Percentiles rank a stretch among this genome's conserved stretches.
These are phyloP conservation scores for Phymatocera aterrima DNA, from an alignment of 2,888 invertebrate species.

Conservation along the genomic window DNA sequence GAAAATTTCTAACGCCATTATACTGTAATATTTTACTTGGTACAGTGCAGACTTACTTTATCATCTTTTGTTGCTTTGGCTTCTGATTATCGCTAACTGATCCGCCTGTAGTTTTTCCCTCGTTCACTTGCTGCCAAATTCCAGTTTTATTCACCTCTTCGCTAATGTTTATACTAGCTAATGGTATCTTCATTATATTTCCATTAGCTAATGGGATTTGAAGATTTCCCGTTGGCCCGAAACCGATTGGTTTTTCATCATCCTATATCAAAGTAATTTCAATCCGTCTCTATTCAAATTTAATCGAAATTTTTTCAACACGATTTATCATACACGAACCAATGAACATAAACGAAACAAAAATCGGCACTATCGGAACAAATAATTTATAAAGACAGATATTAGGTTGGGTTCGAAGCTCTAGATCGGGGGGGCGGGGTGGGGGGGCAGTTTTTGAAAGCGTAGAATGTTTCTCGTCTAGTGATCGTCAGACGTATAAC, in stretches of 20 bases:
- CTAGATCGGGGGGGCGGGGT: no score
- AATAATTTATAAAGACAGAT: no score
- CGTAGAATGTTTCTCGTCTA: no score
- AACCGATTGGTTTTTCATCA: slow-evolving; percentile 67
- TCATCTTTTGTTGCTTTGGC: slow-evolving; percentile 63
- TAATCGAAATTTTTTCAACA: no score
- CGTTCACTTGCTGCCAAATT: slow-evolving; percentile 95
- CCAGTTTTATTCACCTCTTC: slow-evolving; percentile 96
- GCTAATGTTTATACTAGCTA: slow-evolving; percentile 91
- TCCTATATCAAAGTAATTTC: slow-evolving; percentile 63
- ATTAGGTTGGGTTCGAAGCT: no score
- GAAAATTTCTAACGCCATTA: not conserved
- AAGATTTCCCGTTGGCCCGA: slow-evolving; percentile 79
- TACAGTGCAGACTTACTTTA: slow-evolving; percentile 70
- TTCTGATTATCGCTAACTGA: slow-evolving; percentile 60
- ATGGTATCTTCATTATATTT: slow-evolving; percentile 92
- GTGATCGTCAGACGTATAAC: no score
- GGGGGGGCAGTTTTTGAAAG: no score
- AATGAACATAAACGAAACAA: no score
- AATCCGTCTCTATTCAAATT: no score
- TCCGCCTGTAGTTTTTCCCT: slow-evolving; percentile 78
- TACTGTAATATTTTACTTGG: no score
- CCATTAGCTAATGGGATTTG: slow-evolving; percentile 93
- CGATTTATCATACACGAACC: no score
- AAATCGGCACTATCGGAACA: no score